Percentiles rank a stretch among this genome's conserved stretches.
Conservation (phyloP, 2,113 vertebrate species). For the Hyperoodon ampullatus region DNA sequence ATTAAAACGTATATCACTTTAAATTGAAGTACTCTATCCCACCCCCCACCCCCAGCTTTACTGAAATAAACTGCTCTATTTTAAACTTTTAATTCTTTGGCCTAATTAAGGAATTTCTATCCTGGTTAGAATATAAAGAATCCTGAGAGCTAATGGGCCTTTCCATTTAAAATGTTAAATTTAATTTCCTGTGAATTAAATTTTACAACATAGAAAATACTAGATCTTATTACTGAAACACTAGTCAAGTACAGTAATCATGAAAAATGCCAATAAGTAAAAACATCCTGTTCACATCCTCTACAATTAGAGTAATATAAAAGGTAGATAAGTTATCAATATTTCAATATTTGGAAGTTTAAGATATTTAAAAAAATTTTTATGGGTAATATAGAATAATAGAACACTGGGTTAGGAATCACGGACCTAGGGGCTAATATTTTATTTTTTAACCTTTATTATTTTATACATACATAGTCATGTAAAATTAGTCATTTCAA, state of each 20-base stretch:
- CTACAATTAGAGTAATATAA: slow-evolving; percentile 13
- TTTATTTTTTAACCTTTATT: not conserved
- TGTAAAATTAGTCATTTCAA: not conserved
- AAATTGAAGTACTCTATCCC: not conserved
- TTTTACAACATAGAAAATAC: slow-evolving; percentile 51
- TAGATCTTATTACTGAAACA: not conserved
- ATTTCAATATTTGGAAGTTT: not conserved
- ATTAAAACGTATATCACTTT: slow-evolving; percentile 27
- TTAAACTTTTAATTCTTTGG: slow-evolving; percentile 44
- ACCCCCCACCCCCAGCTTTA: not conserved
- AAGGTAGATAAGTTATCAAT: not conserved
- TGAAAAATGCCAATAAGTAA: not conserved
- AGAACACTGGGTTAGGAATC: not conserved
- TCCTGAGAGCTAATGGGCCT: not conserved
- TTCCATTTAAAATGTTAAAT: slow-evolving; percentile 59
- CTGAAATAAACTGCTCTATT: slow-evolving; percentile 28
- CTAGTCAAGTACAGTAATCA: not conserved
- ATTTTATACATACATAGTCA: not conserved
- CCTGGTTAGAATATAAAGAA: slow-evolving; percentile 13
- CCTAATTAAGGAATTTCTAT: slow-evolving; percentile 4
- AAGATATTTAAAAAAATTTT: not conserved
- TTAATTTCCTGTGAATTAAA: slow-evolving; percentile 54
- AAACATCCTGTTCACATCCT: not conserved
- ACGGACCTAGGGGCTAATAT: not conserved
- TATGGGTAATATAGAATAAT: not conserved